Percentiles rank a stretch among this genome's conserved stretches.
Evolutionary conservation across 2,797 vertebrate species (phyloP).

Genomic region (Sylvilagus floridanus): DNA sequence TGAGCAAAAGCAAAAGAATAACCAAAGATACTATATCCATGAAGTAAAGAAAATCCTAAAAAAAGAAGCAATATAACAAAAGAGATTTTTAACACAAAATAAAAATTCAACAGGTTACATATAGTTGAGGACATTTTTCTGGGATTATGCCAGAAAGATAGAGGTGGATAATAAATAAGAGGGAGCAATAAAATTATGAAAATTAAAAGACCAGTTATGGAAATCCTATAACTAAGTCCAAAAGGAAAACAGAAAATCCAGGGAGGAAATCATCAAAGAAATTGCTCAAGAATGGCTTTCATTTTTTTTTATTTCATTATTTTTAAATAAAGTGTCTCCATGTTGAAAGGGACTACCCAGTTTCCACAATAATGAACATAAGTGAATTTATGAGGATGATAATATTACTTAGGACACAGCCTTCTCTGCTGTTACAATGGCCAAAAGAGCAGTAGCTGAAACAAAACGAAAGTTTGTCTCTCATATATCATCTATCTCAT

Average conservation of each 20-base stretch:
- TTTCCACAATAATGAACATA: neutral
- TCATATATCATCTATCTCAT: neutral
- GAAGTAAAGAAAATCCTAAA: constrained; percentile 2
- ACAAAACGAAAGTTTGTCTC: neutral
- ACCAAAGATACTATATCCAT: neutral
- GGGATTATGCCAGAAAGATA: neutral
- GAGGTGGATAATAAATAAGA: neutral
- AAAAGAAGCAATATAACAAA: constrained; percentile 11
- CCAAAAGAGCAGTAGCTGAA: neutral
- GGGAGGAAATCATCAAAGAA: neutral
- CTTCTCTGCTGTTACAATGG: neutral
- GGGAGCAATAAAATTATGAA: neutral
- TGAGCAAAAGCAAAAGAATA: neutral
- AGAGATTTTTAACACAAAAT: neutral
- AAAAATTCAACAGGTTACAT: neutral
- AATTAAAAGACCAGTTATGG: constrained; percentile 12
- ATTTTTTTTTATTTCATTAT: neutral
- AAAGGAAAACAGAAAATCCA: neutral
- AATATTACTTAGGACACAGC: neutral
- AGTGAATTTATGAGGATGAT: neutral
- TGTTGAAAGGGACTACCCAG: neutral
- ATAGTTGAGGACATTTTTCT: neutral
- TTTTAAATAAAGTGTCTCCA: neutral
- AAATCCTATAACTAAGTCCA: neutral
- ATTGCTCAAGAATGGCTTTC: neutral